Conservation (phyloP, 2,888 invertebrate genomes). For the Orchesellides sinensis region DNA sequence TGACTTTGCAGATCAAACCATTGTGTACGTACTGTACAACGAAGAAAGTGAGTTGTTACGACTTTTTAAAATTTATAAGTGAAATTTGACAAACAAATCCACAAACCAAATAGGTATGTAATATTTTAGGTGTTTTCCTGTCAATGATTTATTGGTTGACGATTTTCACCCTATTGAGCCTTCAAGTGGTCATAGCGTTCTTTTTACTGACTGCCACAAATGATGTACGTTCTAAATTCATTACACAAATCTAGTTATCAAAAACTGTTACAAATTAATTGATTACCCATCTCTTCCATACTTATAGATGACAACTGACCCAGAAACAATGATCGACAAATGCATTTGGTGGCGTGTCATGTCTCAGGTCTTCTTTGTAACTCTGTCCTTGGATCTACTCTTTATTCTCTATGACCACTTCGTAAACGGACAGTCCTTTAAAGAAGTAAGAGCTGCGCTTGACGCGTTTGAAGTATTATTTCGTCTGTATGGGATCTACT, state of each 20-base stretch:
- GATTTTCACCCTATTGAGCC: constrained; percentile 69
- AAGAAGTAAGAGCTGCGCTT: constrained; percentile 54
- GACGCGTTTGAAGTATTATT: constrained; percentile 68
- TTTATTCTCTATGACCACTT: constrained; percentile 67
- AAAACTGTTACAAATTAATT: background rate
- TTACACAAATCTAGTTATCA: background rate
- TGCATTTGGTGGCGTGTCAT: constrained; percentile 71
- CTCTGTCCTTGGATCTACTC: constrained; percentile 65
- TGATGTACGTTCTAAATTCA: constrained; percentile 64
- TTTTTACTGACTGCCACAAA: constrained; percentile 72
- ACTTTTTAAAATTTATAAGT: background rate
- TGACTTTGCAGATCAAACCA: constrained; percentile 68
- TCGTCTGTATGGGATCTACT: constrained; percentile 68
- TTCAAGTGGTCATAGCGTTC: constrained; percentile 73
- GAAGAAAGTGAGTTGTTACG: constrained; percentile 59
- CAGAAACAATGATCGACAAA: constrained; percentile 73
- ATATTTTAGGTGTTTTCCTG: constrained; percentile 51
- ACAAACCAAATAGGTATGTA: background rate
- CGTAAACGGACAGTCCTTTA: constrained; percentile 44
- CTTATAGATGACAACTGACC: constrained; percentile 72
- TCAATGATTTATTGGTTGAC: constrained; percentile 72
- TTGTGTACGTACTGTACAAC: constrained; percentile 59
- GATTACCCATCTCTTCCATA: background rate
- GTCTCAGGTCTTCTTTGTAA: constrained; percentile 67
- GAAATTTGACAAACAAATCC: constrained; percentile 3